Percentiles rank a stretch among this genome's conserved stretches.
phyloP scores from a whole-genome alignment of 2,797 vertebrate genomes.

The Micrastur ruficollis region DNA sequence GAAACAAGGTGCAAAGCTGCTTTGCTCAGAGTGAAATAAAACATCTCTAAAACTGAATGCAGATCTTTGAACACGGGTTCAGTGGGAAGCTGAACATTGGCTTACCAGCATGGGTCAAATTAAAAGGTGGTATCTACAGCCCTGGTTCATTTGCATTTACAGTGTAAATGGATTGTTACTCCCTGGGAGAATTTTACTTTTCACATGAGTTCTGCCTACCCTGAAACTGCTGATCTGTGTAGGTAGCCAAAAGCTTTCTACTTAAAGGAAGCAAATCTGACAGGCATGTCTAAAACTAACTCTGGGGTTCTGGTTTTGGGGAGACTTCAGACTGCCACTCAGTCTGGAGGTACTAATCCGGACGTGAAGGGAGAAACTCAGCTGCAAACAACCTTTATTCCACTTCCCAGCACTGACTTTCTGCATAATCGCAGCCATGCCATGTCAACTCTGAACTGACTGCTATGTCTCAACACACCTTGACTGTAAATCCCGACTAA shows the following conservation, averaged over 20 bases:
- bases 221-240: not conserved
- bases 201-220: not conserved
- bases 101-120: not conserved
- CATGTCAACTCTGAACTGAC: rapidly evolving
- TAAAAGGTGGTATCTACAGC: not conserved
- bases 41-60: not conserved
- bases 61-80: not conserved
- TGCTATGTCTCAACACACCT: not conserved
- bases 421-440: not conserved
- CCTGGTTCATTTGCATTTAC: not conserved
- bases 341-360: not conserved
- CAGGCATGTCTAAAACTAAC: not conserved
- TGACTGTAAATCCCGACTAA: not conserved
- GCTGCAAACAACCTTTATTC: not conserved
- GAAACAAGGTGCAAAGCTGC: not conserved
- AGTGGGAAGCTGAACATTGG: not conserved
- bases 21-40: not conserved
- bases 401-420: not conserved
- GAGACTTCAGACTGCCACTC: not conserved
- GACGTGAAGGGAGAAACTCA: not conserved
- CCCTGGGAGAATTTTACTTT: not conserved
- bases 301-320: rapidly evolving
- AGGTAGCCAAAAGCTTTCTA: not conserved
- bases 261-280: not conserved
- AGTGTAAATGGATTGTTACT: not conserved